Conservation (phyloP, 2,888 invertebrate species). For the Steromphala cineraria region DNA sequence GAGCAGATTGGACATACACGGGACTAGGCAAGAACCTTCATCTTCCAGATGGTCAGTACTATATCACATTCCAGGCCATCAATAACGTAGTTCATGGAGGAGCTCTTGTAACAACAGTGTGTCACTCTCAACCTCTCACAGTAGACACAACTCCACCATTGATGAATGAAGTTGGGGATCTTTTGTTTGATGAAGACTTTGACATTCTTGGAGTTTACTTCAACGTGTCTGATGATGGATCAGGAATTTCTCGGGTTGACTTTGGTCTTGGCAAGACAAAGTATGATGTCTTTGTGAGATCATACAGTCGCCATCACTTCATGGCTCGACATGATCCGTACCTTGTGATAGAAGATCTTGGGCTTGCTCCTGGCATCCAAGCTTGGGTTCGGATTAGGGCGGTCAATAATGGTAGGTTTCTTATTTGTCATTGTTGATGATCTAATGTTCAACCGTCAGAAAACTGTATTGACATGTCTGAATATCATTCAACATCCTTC, state of each 20-base stretch:
- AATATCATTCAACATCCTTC: background rate
- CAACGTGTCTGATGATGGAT: conserved; percentile 46
- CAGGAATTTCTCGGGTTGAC: conserved; percentile 53
- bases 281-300: conserved; percentile 49
- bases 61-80: conserved; percentile 55
- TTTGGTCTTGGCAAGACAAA: conserved; percentile 61
- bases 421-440: too few relatives aligned
- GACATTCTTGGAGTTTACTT: conserved; percentile 55
- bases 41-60: conserved; percentile 57
- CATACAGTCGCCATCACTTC: conserved; percentile 45
- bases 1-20: conserved; percentile 57
- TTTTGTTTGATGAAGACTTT: conserved; percentile 60
- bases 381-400: conserved; percentile 59
- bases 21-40: conserved; percentile 51
- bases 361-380: conserved; percentile 53
- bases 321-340: conserved; percentile 34
- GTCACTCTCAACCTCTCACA: conserved; percentile 53
- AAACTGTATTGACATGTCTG: background rate
- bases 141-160: conserved; percentile 59
- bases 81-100: conserved; percentile 55
- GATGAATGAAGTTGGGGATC: conserved; percentile 47
- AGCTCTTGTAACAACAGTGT: conserved; percentile 58
- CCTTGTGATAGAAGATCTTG: conserved; percentile 53
- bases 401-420: conserved; percentile 51
- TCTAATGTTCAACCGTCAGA: too few relatives aligned